These are phyloP conservation scores for Trachelus iudaicus DNA, from an alignment of 2,888 invertebrate species.

Conservation along the genomic window DNA sequence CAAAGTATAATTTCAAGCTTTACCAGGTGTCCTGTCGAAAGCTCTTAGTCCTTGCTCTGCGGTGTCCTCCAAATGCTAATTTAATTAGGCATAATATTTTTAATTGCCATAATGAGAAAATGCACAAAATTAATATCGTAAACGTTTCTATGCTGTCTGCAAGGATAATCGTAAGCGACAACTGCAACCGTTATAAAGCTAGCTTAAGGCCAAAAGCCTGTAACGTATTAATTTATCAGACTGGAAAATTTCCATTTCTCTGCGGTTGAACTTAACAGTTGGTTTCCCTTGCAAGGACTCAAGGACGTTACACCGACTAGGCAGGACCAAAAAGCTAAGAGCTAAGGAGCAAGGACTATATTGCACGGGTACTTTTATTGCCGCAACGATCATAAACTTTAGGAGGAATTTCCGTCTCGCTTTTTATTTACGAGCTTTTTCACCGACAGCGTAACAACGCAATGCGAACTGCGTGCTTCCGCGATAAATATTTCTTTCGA, in stretches of 20 bases:
- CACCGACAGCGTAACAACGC: neutral
- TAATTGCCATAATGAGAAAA: neutral
- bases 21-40: neutral
- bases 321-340: neutral
- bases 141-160: neutral
- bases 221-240: slow-evolving; percentile 36
- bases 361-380: neutral
- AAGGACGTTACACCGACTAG: neutral
- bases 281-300: neutral
- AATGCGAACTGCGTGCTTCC: neutral
- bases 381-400: neutral
- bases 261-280: slow-evolving; percentile 15
- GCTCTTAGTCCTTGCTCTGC: neutral
- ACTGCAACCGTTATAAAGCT: slow-evolving; percentile 19
- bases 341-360: slow-evolving; percentile 2
- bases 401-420: neutral
- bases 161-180: neutral
- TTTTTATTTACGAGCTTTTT: neutral
- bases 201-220: slow-evolving; percentile 38
- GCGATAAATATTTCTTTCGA: neutral
- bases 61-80: neutral
- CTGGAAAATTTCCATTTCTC: slow-evolving; percentile 30
- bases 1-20: neutral
- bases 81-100: neutral
- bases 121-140: neutral